Base-by-base conservation (phyloP, 2,888 invertebrate genomes). In the Alentia gelatinosa region DNA sequence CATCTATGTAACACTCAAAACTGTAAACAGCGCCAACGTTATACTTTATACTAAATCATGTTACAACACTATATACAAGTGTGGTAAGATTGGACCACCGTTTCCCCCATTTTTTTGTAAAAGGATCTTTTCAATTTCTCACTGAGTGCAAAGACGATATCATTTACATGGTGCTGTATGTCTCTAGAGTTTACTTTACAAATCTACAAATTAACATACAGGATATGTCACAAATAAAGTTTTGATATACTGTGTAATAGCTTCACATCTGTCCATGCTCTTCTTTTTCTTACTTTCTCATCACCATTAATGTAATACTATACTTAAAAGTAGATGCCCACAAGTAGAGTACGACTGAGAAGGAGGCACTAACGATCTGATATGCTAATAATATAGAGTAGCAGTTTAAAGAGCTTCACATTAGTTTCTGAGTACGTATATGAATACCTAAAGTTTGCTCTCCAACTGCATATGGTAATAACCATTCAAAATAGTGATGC, bases 1-100 rank as follows among this genome's bases (percentile, higher is more conserved):
- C 83, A 83, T 37, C 39, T 83, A 40, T 83, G 39, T 40, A 83
- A 83, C 83, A 83, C 39, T 83, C 83, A 83, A 83, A 83, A 40
- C 40, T 9, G 83, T 83, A 23, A 83, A 83, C 83, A 40, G 35
- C 39, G 40, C 37, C 83, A 83, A 83, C 83, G 40, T 19, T 37
- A 40, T 37, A 83, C 83, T n/a, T 26, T n/a, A 68, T 68, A 40
- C 83, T 83, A 83, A 40, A 83, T 83, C 40, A 35, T 83, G 39
- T 37, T 83, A 83, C 83, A 83, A 83, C 83, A 83, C 39, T 83
- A 83, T 83, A 4, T 83, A 83, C 83, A 83, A 37, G 30, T 83
- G 40, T 83, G 39, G 33, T 68, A 68, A 68, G 68, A 68, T 12
- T 56, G 23, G 30, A 30, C 68, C 68, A 68, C 68, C 47, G 12